phyloP scores from a whole-genome alignment of 1,140 invertebrate genomes.

The Drosophila prosaltans region DNA sequence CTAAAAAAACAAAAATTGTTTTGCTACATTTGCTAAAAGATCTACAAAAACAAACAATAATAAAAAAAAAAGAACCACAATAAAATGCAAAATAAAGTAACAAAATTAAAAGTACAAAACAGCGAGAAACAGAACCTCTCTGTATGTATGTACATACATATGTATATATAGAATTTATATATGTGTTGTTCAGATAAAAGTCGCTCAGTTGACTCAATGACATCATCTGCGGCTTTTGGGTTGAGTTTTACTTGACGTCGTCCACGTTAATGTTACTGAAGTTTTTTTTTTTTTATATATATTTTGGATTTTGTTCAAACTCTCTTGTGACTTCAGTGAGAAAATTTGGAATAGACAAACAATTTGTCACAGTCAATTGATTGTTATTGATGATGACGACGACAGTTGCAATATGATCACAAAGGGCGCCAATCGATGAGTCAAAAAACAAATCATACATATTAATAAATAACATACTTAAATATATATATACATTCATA shows the following conservation, averaged over 20 bases:
- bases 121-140: slow-evolving; percentile 59
- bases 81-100: slow-evolving; percentile 60
- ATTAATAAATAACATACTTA: not conserved
- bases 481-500: too few relatives aligned
- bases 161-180: slow-evolving; percentile 23
- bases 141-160: slow-evolving; percentile 29
- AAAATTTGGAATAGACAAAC: slow-evolving; percentile 31
- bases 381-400: slow-evolving; percentile 66
- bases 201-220: slow-evolving; percentile 71
- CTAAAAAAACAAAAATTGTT: slow-evolving; percentile 36
- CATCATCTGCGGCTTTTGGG: slow-evolving; percentile 64
- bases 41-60: slow-evolving; percentile 58
- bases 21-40: slow-evolving; percentile 56
- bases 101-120: slow-evolving; percentile 53
- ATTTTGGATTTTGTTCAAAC: slow-evolving; percentile 30
- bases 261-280: slow-evolving; percentile 22
- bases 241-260: slow-evolving; percentile 26
- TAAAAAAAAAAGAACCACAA: slow-evolving; percentile 51
- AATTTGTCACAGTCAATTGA: slow-evolving; percentile 80
- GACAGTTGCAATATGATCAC: slow-evolving; percentile 31
- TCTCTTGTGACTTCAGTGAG: slow-evolving; percentile 6
- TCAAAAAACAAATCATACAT: slow-evolving; percentile 25
- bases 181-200: slow-evolving; percentile 56
- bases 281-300: slow-evolving; percentile 37
- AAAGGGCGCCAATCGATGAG: slow-evolving; percentile 43